These are phyloP conservation scores for Rhamnusium bicolor DNA, from an alignment of 2,888 invertebrate species.

Conservation along the genomic window DNA sequence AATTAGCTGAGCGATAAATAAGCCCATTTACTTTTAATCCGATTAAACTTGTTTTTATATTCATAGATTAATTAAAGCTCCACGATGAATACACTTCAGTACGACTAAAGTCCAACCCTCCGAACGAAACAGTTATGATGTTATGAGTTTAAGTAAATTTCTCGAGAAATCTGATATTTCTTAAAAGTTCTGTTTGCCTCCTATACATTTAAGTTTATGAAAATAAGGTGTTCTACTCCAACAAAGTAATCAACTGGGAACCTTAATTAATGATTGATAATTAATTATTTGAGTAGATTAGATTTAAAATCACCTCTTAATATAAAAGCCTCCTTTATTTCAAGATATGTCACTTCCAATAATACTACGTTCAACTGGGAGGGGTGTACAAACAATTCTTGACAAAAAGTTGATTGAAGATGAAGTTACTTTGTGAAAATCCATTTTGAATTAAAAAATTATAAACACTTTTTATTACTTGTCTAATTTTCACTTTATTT, in stretches of 20 bases:
- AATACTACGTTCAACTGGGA: too few relatives aligned
- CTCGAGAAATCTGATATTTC: background rate
- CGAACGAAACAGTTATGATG: background rate
- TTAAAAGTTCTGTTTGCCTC: background rate
- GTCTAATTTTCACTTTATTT: too few relatives aligned
- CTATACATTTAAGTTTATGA: background rate
- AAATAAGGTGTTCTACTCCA: background rate
- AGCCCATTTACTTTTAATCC: background rate
- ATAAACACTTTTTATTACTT: too few relatives aligned
- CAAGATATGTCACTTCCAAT: too few relatives aligned
- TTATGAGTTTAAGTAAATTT: background rate
- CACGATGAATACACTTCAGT: background rate
- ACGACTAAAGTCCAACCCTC: background rate
- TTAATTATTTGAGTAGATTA: too few relatives aligned
- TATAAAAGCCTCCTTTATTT: too few relatives aligned
- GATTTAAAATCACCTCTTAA: too few relatives aligned
- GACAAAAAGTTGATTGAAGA: too few relatives aligned
- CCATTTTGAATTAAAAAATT: too few relatives aligned
- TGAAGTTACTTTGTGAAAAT: too few relatives aligned
- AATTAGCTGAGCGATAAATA: slow-evolving; percentile 12
- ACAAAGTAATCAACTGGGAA: background rate
- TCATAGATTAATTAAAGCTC: slow-evolving; percentile 7
- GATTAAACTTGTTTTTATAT: background rate
- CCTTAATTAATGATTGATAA: too few relatives aligned
- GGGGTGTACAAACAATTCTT: too few relatives aligned